A percentile compares a stretch with the other conserved stretches of the same genome.
These are phyloP conservation scores for Harpagifer antarcticus DNA, from an alignment of 2,797 vertebrate genomes.

Conservation along the genomic window DNA sequence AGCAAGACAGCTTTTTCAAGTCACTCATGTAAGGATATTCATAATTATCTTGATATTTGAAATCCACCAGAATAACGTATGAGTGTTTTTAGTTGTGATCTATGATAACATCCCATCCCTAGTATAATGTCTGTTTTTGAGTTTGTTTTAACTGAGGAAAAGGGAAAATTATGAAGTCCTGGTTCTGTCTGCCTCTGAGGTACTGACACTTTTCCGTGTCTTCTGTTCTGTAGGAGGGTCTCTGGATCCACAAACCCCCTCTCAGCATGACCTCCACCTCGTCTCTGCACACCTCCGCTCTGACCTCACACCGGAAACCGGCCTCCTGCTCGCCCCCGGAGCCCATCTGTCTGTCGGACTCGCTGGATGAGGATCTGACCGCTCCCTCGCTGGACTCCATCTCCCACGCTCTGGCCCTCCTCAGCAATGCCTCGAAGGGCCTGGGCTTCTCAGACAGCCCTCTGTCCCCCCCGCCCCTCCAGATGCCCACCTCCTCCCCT, in stretches of 20 bases:
- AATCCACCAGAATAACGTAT: too few species aligned
- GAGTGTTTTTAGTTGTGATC: too few species aligned
- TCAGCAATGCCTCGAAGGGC: constrained; percentile 91
- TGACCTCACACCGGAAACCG: constrained; percentile 62
- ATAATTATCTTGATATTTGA: too few species aligned
- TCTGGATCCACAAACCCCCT: constrained; percentile 76
- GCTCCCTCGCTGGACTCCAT: constrained; percentile 95
- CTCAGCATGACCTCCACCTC: constrained; percentile 55
- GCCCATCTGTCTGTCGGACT: constrained; percentile 96
- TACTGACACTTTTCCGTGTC: background rate
- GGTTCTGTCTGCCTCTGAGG: background rate
- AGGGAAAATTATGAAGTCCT: background rate
- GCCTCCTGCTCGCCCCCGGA: constrained; percentile 85
- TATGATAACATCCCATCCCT: too few species aligned
- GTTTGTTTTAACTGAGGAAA: background rate
- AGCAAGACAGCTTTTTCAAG: too few species aligned
- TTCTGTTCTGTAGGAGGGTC: constrained; percentile 74
- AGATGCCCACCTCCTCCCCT: constrained; percentile 83
- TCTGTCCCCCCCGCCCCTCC: constrained; percentile 87
- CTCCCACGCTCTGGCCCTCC: constrained; percentile 92
- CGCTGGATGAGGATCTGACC: constrained; percentile 94
- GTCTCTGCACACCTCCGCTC: constrained; percentile 41
- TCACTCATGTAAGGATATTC: too few species aligned
- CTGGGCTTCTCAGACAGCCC: constrained; percentile 83
- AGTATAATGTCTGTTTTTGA: background rate